Percentiles rank a stretch among this genome's conserved stretches.
Evolutionary conservation across 2,888 invertebrate genomes (phyloP).

Genomic region (Galeopsomyia nigrocyanea): DNA sequence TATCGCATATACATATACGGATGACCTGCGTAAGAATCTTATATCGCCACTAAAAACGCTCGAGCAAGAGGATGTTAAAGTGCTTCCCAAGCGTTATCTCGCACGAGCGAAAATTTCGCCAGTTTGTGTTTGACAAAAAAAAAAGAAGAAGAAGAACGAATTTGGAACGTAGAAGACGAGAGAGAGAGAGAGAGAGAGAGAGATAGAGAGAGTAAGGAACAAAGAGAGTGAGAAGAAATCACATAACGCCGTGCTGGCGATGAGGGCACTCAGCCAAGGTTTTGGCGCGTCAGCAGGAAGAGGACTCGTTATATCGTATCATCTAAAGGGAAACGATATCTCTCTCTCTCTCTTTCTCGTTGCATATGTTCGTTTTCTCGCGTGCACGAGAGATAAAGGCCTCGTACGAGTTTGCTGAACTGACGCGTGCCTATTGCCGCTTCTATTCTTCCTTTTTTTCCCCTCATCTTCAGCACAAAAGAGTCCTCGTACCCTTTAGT

Average conservation of each 20-base stretch:
- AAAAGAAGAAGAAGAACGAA: neutral
- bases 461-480: too few relatives aligned
- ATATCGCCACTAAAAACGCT: too few relatives aligned
- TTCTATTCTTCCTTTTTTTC: too few relatives aligned
- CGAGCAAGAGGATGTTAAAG: neutral
- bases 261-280: slow-evolving; percentile 59
- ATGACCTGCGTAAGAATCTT: too few relatives aligned
- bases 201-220: neutral
- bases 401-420: neutral
- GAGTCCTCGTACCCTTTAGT: too few relatives aligned
- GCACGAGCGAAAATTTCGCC: slow-evolving; percentile 8
- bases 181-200: neutral
- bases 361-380: slow-evolving; percentile 51
- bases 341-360: slow-evolving; percentile 23
- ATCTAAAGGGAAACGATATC: slow-evolving; percentile 56
- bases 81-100: slow-evolving; percentile 4
- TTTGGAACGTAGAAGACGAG: neutral
- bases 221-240: slow-evolving; percentile 42
- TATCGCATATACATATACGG: too few relatives aligned
- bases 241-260: slow-evolving; percentile 52
- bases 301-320: slow-evolving; percentile 57
- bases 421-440: too few relatives aligned
- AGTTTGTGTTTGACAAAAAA: slow-evolving; percentile 10
- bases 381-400: slow-evolving; percentile 13
- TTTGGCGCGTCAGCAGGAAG: slow-evolving; percentile 59